Evolutionary conservation across 2,797 vertebrate genomes (phyloP).

Genomic region (Pagetopsis macropterus): DNA sequence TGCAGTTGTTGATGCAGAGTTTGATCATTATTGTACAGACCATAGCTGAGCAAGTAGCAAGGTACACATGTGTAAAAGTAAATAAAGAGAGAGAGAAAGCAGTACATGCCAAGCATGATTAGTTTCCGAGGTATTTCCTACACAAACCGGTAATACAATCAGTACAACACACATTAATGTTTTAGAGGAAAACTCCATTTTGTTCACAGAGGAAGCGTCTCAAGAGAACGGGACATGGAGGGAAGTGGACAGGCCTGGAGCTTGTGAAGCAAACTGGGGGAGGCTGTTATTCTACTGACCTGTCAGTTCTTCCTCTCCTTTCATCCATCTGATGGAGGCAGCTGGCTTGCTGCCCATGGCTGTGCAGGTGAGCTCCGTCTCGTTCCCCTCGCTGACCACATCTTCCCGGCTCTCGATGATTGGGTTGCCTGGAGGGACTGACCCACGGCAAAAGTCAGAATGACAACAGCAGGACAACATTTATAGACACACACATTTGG

Average conservation of each 20-base stretch:
- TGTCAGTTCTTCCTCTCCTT: conserved; percentile 92
- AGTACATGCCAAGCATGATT: conserved; percentile 32
- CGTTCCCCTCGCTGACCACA: conserved; percentile 92
- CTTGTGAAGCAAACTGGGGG: conserved; percentile 60
- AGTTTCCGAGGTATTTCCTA: conserved; percentile 13
- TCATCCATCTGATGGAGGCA: conserved; percentile 96
- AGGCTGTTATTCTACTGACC: conserved; percentile 85
- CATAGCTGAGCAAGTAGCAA: conserved; percentile 22
- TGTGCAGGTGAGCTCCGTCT: conserved; percentile 97
- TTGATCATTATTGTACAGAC: conserved; percentile 19
- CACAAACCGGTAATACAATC: conserved; percentile 58
- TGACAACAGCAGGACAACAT: conserved; percentile 23
- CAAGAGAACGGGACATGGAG: conserved; percentile 38
- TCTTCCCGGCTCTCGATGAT: conserved; percentile 95
- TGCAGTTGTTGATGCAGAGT: conserved; percentile 26
- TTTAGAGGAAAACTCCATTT: conserved; percentile 40
- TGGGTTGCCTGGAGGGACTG: conserved; percentile 93
- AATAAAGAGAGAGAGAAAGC: neutral
- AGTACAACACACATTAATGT: conserved; percentile 46
- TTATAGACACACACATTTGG: conserved; percentile 11
- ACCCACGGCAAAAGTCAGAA: conserved; percentile 38
- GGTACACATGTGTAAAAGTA: neutral
- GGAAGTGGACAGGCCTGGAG: conserved; percentile 58
- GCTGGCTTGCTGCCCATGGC: conserved; percentile 96
- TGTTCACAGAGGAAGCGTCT: conserved; percentile 38